Percentiles rank a stretch among this genome's conserved stretches.
Conservation (phyloP, 2,888 invertebrate species). For the Nomada flava region DNA sequence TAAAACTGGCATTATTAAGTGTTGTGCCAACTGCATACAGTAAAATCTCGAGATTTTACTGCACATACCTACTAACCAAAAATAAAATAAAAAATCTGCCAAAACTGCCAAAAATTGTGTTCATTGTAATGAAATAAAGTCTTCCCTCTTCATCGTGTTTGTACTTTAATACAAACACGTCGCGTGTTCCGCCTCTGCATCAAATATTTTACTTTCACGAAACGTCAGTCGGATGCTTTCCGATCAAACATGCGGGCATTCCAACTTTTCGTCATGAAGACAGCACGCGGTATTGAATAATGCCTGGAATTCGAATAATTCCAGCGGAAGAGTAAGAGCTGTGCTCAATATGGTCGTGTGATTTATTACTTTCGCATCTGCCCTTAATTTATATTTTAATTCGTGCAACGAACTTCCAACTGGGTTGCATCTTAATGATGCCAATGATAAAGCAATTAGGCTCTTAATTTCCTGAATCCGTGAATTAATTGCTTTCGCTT, state of each 20-base stretch:
- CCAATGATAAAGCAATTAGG: slow-evolving; percentile 18
- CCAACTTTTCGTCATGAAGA: slow-evolving; percentile 18
- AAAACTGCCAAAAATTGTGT: too few relatives aligned
- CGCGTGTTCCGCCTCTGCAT: neutral
- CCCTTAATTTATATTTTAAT: slow-evolving; percentile 41
- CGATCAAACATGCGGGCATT: slow-evolving; percentile 13
- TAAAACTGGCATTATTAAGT: too few relatives aligned
- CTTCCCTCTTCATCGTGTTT: neutral
- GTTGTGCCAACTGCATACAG: too few relatives aligned
- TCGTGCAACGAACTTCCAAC: neutral
- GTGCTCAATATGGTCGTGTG: slow-evolving; percentile 3
- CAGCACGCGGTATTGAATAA: slow-evolving; percentile 23
- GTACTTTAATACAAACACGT: neutral
- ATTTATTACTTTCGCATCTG: slow-evolving; percentile 30
- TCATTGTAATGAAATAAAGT: neutral
- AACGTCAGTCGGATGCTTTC: neutral
- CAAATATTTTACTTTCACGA: slow-evolving; percentile 9
- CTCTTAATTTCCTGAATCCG: slow-evolving; percentile 11
- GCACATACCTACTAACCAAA: too few relatives aligned
- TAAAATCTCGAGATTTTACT: too few relatives aligned
- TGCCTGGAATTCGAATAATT: slow-evolving; percentile 45
- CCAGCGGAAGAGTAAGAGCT: slow-evolving; percentile 6
- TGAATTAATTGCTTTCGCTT: neutral
- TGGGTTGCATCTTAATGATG: slow-evolving; percentile 8
- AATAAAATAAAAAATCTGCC: too few relatives aligned